A percentile compares a stretch with the other conserved stretches of the same genome.
phyloP scores from a whole-genome alignment of 2,797 vertebrate genomes.

The Pelodytes ibericus region DNA sequence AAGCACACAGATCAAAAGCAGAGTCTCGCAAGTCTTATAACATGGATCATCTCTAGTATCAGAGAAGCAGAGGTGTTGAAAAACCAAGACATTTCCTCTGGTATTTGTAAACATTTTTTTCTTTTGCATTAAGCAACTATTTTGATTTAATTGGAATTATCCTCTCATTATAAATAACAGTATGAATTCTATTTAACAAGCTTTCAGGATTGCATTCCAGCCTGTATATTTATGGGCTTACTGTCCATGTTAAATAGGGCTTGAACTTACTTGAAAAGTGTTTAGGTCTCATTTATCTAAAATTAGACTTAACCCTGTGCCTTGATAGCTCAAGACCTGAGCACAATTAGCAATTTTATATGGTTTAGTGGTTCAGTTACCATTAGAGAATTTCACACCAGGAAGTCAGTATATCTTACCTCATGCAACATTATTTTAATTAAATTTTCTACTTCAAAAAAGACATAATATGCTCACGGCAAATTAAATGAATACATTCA shows the following conservation, averaged over 20 bases:
- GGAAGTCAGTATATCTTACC: too few relatives aligned
- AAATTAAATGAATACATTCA: too few relatives aligned
- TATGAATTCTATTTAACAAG: slow-evolving; percentile 24
- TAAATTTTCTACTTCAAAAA: too few relatives aligned
- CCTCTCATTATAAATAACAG: slow-evolving; percentile 27
- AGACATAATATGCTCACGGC: too few relatives aligned
- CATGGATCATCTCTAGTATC: not conserved
- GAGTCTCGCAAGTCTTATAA: not conserved
- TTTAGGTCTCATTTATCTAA: not conserved
- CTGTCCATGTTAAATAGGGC: not conserved
- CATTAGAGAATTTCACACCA: too few relatives aligned
- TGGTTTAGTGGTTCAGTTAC: too few relatives aligned
- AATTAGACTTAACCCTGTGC: not conserved
- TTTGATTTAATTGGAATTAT: slow-evolving; percentile 14
- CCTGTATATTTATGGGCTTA: not conserved
- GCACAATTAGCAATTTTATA: too few relatives aligned
- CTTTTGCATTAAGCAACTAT: slow-evolving; percentile 7
- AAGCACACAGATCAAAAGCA: slow-evolving; percentile 30
- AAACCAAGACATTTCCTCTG: slow-evolving; percentile 23
- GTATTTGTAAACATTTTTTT: slow-evolving; percentile 14
- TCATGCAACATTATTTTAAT: too few relatives aligned
- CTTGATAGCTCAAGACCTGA: not conserved
- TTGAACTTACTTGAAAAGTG: not conserved
- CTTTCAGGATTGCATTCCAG: not conserved
- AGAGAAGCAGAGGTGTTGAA: not conserved